Percentiles rank a stretch among this genome's conserved stretches.
Conservation (phyloP, 2,888 invertebrate species). For the Eulithis testata region DNA sequence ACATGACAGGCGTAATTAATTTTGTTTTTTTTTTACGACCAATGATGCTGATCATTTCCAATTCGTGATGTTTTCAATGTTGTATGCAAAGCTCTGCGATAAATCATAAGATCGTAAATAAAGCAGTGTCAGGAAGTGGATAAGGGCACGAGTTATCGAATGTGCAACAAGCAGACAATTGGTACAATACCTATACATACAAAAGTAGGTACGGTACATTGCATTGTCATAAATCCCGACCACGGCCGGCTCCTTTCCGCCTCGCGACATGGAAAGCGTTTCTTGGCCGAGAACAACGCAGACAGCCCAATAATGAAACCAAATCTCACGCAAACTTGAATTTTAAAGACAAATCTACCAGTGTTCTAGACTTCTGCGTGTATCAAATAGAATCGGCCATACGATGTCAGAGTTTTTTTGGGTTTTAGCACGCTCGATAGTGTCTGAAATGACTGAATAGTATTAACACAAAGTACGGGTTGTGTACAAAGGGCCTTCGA, state of each 20-base stretch:
- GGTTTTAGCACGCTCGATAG: too few relatives aligned
- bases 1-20: conserved; percentile 46
- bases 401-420: too few relatives aligned
- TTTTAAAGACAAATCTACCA: conserved; percentile 14
- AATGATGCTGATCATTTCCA: conserved; percentile 44
- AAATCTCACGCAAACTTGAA: conserved; percentile 54
- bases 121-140: conserved; percentile 40
- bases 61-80: conserved; percentile 47
- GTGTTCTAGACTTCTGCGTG: too few relatives aligned
- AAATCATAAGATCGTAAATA: conserved; percentile 39
- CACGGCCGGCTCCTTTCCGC: conserved; percentile 58
- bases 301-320: conserved; percentile 50
- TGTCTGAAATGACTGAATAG: too few relatives aligned
- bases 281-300: conserved; percentile 63
- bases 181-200: conserved; percentile 36
- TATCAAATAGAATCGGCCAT: too few relatives aligned
- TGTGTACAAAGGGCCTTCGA: too few relatives aligned
- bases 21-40: conserved; percentile 43
- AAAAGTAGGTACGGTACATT: conserved; percentile 22
- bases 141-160: conserved; percentile 42
- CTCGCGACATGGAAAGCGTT: conserved; percentile 75
- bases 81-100: conserved; percentile 39
- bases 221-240: conserved; percentile 59
- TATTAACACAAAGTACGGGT: too few relatives aligned
- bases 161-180: conserved; percentile 39